Evolutionary conservation across 2,888 invertebrate species (phyloP), one percentile per base, ranked within the genome.

Genomic region (Atrina japonica): DNA sequence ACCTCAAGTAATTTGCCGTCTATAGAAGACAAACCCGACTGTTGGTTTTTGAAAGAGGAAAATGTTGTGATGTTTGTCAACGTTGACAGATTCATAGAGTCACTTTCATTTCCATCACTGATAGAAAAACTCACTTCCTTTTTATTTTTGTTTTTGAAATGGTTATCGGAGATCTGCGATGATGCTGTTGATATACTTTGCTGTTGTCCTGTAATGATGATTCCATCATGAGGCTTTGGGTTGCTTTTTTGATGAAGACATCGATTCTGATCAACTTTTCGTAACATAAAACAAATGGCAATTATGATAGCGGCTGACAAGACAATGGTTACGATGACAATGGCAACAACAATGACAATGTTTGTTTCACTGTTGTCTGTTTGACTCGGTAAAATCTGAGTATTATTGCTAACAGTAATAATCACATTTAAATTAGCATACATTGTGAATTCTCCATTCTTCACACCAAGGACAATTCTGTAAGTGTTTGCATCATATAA

Each of bases 41-140:
- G 77, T 47, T 75, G 70, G 29, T 77, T 81, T 69, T 84, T 83
- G 63, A 81, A 82, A 14, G 84, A 84, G 23, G 84, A 80, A 61
- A 85, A 84, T 11, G 83, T 78, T 0, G 84, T 79, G 40, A 81
- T 81, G 58, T 80, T 81, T 7, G 83, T 78, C 21, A 85, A 78
- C 0, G 83, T 82, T 14, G 83, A 85, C 23, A 81, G 82, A 58
- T 86, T 84, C 50, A 73, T 49, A 23, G 80, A 78, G 50, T 77
- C 76, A 18, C 55, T 63, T 23, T 83, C 83, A 35, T 35, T 35
- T 35, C 35, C 35, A 23, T 83, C 85, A 56, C 83, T 84, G 35
- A 86, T 67, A 1, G 86, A 85, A 70, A 86, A 86, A 70, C 86
- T 86, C 43, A 86, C 86, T 77, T 86, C 86, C 64, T 86, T 86